These are phyloP conservation scores for Alentia gelatinosa DNA, from an alignment of 2,888 invertebrate genomes.

Conservation along the genomic window DNA sequence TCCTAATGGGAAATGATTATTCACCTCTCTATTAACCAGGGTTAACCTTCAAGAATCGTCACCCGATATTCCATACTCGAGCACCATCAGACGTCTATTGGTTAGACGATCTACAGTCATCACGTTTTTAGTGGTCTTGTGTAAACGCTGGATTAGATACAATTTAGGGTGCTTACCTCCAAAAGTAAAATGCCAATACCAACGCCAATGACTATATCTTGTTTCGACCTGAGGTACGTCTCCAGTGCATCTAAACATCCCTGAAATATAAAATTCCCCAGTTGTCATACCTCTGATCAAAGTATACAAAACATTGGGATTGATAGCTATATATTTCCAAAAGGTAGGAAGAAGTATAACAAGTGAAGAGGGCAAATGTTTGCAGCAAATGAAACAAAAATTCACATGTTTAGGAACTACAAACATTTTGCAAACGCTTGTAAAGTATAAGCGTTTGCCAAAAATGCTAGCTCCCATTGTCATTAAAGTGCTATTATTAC, in stretches of 20 bases:
- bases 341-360: not conserved
- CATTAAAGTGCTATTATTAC: too few species aligned
- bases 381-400: not conserved
- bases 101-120: too few species aligned
- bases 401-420: not conserved
- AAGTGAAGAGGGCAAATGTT: not conserved
- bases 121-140: too few species aligned
- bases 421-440: not conserved
- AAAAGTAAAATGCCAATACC: not conserved
- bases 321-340: not conserved
- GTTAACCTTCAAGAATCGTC: too few species aligned
- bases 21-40: too few species aligned
- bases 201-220: not conserved
- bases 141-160: too few species aligned
- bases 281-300: not conserved
- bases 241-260: not conserved
- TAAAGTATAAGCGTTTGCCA: not conserved
- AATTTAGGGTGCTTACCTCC: not conserved
- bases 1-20: too few species aligned
- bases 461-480: not conserved
- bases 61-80: too few species aligned
- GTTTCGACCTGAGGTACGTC: not conserved
- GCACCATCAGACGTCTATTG: too few species aligned
- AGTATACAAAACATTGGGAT: not conserved
- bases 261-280: not conserved